Conservation (phyloP, 1,140 invertebrate species). For the Ephestia elutella region DNA sequence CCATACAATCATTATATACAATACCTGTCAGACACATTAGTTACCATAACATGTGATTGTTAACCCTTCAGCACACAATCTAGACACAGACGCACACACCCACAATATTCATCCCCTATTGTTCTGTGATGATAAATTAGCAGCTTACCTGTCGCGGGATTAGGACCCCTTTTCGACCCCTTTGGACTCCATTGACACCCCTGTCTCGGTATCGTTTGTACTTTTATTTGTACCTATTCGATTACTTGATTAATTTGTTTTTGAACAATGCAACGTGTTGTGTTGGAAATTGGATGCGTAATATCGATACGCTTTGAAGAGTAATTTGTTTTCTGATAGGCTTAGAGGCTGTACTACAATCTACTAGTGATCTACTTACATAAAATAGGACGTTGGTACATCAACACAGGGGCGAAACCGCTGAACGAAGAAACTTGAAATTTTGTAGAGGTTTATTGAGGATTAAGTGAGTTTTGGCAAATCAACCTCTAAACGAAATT, state of each 20-base stretch:
- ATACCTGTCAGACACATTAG: not conserved
- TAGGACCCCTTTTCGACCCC: slow-evolving; percentile 41
- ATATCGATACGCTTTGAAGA: not conserved
- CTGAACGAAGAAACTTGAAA: too few relatives aligned
- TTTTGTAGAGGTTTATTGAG: too few relatives aligned
- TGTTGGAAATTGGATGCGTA: slow-evolving; percentile 12
- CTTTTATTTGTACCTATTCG: slow-evolving; percentile 60
- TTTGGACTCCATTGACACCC: slow-evolving; percentile 40
- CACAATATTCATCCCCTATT: slow-evolving; percentile 40
- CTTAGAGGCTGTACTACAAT: not conserved
- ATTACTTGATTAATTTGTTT: slow-evolving; percentile 57
- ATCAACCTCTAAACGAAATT: too few relatives aligned
- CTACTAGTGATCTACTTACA: too few relatives aligned
- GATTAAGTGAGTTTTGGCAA: too few relatives aligned
- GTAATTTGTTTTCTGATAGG: not conserved
- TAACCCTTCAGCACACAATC: slow-evolving; percentile 39
- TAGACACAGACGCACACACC: slow-evolving; percentile 31
- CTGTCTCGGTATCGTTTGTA: slow-evolving; percentile 31
- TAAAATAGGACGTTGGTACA: too few relatives aligned
- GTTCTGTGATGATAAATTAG: slow-evolving; percentile 67
- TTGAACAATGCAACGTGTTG: slow-evolving; percentile 27
- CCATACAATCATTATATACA: too few relatives aligned
- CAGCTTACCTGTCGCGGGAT: slow-evolving; percentile 64
- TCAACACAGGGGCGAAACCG: too few relatives aligned
- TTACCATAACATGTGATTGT: not conserved